These are phyloP conservation scores for Botrylloides violaceus DNA, from an alignment of 23 tunicate species.

Conservation along the genomic window DNA sequence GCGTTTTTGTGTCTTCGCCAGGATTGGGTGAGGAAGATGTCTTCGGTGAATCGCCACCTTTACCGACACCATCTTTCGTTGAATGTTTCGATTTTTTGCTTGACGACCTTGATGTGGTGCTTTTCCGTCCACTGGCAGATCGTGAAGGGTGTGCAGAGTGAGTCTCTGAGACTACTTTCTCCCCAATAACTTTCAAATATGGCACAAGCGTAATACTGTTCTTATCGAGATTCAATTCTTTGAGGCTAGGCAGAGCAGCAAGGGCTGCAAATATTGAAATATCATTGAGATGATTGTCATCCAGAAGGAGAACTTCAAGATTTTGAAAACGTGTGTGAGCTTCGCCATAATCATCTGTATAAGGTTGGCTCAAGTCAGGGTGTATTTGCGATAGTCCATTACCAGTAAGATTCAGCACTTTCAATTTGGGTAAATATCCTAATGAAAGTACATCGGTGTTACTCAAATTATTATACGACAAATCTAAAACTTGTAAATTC, in stretches of 20 bases:
- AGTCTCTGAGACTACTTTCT: slow-evolving; percentile 51
- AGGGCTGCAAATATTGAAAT: slow-evolving; percentile 65
- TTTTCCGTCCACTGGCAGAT: slow-evolving; percentile 48
- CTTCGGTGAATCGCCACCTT: neutral
- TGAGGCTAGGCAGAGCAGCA: slow-evolving; percentile 63
- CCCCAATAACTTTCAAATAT: slow-evolving; percentile 71
- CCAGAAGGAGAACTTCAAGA: slow-evolving; percentile 67
- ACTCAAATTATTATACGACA: slow-evolving; percentile 79
- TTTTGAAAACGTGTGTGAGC: slow-evolving; percentile 27
- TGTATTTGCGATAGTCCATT: slow-evolving; percentile 50
- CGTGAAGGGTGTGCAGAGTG: slow-evolving; percentile 49
- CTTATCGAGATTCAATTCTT: slow-evolving; percentile 75
- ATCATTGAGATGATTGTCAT: slow-evolving; percentile 65
- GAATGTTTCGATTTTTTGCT: slow-evolving; percentile 8
- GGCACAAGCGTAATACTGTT: slow-evolving; percentile 69
- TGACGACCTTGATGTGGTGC: slow-evolving; percentile 26
- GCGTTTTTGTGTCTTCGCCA: neutral
- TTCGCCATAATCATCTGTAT: slow-evolving; percentile 19
- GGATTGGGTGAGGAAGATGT: neutral
- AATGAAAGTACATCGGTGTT: slow-evolving; percentile 46
- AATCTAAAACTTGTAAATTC: slow-evolving; percentile 72
- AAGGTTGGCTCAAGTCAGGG: slow-evolving; percentile 64
- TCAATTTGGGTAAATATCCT: slow-evolving; percentile 45
- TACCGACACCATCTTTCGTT: neutral
- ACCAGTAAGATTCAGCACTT: slow-evolving; percentile 82